phyloP scores from a whole-genome alignment of 2,113 vertebrate species.

The Anguilla rostrata region DNA sequence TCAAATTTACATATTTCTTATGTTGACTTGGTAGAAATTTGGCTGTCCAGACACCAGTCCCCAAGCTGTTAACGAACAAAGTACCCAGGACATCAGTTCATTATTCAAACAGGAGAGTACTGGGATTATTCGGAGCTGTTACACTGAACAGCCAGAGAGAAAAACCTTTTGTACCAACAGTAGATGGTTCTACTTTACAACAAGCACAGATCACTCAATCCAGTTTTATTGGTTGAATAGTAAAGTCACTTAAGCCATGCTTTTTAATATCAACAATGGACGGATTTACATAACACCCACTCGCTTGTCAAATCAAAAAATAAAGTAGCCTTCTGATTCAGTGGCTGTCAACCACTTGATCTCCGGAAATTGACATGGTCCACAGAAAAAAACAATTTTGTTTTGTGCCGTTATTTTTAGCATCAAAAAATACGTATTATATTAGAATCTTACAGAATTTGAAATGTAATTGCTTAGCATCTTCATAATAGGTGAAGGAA shows the following conservation, averaged over 20 bases:
- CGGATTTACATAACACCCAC: background rate
- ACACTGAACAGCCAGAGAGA: background rate
- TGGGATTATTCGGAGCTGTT: background rate
- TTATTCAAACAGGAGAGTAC: background rate
- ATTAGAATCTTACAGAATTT: background rate
- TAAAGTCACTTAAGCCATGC: constrained; percentile 16
- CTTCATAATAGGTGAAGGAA: background rate
- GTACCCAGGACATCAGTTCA: background rate
- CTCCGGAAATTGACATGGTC: background rate
- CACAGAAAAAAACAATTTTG: background rate
- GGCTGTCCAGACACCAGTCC: background rate
- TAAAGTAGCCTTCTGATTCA: background rate
- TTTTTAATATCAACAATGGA: background rate
- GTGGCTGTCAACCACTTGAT: constrained; percentile 10
- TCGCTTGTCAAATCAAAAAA: constrained; percentile 17
- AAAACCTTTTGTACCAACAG: background rate
- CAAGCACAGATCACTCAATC: background rate
- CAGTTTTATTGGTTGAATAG: background rate
- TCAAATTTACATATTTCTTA: background rate
- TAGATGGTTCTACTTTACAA: background rate
- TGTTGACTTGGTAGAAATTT: background rate
- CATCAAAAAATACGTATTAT: background rate
- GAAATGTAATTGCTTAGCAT: background rate
- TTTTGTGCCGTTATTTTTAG: background rate
- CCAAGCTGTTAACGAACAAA: background rate